These are phyloP conservation scores for Tachypleus tridentatus DNA, from an alignment of 1,140 invertebrate genomes.

Conservation along the genomic window DNA sequence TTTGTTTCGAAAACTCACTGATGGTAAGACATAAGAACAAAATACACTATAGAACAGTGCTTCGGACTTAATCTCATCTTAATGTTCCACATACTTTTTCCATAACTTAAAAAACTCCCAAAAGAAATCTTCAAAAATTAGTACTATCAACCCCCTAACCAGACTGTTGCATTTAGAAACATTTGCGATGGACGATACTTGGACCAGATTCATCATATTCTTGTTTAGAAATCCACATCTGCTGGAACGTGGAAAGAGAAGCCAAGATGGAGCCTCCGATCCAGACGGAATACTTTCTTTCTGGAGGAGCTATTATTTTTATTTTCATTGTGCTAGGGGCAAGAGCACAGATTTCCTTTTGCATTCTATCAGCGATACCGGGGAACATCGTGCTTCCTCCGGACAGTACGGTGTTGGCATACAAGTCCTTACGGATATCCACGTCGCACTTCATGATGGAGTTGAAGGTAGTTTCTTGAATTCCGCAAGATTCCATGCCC, in stretches of 20 bases:
- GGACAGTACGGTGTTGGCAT: conserved; percentile 42
- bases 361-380: conserved; percentile 33
- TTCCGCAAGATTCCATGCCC: conserved; percentile 89
- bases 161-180: too few relatives aligned
- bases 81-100: too few relatives aligned
- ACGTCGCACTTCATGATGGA: conserved; percentile 25
- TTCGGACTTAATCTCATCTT: too few relatives aligned
- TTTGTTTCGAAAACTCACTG: too few relatives aligned
- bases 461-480: conserved; percentile 73
- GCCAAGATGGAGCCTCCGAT: conserved; percentile 47
- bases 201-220: too few relatives aligned
- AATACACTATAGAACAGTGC: too few relatives aligned
- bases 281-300: conserved; percentile 47
- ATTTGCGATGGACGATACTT: too few relatives aligned
- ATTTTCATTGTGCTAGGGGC: conserved; percentile 48
- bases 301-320: conserved; percentile 48
- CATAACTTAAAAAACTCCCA: too few relatives aligned
- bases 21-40: too few relatives aligned
- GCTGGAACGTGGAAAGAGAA: conserved; percentile 49
- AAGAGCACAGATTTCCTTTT: conserved; percentile 42
- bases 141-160: too few relatives aligned
- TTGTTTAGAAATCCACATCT: conserved; percentile 44
- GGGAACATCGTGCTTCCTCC: conserved; percentile 45
- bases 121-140: too few relatives aligned
- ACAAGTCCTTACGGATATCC: conserved; percentile 43